These are phyloP conservation scores for Spongia lamella DNA, from an alignment of 37 sponge, comb jelly and placozoan species.

Conservation along the genomic window DNA sequence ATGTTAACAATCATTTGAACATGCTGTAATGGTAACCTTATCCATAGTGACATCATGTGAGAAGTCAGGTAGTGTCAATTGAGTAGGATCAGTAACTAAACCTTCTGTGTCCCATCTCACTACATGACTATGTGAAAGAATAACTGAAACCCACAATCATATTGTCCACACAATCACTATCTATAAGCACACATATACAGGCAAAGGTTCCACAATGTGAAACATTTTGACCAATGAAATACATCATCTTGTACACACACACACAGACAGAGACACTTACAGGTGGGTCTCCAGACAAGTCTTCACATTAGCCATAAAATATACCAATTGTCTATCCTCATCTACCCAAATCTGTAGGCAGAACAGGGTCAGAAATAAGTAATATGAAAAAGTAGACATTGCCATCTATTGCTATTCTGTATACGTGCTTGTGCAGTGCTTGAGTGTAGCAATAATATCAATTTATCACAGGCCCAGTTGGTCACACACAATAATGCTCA, in stretches of 20 bases:
- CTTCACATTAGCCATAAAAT: constrained; percentile 55
- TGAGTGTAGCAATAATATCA: not conserved
- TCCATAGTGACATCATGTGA: constrained; percentile 43
- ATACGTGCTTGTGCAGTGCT: no score
- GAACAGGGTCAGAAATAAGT: not conserved
- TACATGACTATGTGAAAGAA: constrained; percentile 53
- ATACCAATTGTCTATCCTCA: constrained; percentile 41
- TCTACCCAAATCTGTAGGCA: constrained; percentile 63
- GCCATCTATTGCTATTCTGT: no score
- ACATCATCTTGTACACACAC: no score
- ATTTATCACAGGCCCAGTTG: not conserved
- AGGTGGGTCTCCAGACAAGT: constrained; percentile 71
- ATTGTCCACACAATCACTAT: not conserved
- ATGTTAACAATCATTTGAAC: not conserved
- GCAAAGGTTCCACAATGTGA: no score
- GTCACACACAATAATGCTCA: constrained; percentile 28
- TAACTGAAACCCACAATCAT: not conserved
- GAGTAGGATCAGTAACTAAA: constrained; percentile 15
- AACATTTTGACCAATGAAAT: no score
- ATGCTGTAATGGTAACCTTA: constrained; percentile 7
- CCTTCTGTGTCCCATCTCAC: constrained; percentile 4
- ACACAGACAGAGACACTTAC: constrained; percentile 51
- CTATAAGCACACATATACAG: no score
- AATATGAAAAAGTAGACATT: not conserved
- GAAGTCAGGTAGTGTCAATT: constrained; percentile 54